Percentiles rank a stretch among this genome's conserved stretches.
Conservation (phyloP, 2,888 invertebrate genomes). For the Iphiclides podalirius region DNA sequence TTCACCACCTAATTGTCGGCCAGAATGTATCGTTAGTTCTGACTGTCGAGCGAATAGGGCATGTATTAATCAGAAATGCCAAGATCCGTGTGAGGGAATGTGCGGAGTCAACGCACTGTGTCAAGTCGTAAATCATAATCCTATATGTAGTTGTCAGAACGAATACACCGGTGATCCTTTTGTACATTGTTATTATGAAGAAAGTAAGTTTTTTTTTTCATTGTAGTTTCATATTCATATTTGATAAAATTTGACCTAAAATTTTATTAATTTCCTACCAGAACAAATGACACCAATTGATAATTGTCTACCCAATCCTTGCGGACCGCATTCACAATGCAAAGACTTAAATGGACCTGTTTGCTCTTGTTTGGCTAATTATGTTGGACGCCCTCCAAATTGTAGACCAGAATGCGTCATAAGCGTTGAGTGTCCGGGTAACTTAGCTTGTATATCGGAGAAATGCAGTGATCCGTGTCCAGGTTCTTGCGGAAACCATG, state of each 20-base stretch:
- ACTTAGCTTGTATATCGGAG: constrained; percentile 85
- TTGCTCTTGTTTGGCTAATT: constrained; percentile 87
- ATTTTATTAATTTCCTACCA: constrained; percentile 43
- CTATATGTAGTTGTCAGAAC: constrained; percentile 86
- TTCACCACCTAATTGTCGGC: constrained; percentile 87
- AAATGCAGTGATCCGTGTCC: constrained; percentile 87
- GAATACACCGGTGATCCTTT: constrained; percentile 89
- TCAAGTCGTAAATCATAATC: constrained; percentile 89
- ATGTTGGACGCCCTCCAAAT: constrained; percentile 88
- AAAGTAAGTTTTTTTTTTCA: constrained; percentile 75
- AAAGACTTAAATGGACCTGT: constrained; percentile 84
- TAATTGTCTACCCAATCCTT: constrained; percentile 86
- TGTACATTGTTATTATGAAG: constrained; percentile 82
- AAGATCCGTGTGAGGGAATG: constrained; percentile 87
- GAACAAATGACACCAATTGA: constrained; percentile 69
- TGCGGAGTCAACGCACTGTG: constrained; percentile 89
- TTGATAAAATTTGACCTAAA: constrained; percentile 3
- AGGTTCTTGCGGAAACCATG: constrained; percentile 87
- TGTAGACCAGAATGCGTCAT: constrained; percentile 88
- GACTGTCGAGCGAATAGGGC: constrained; percentile 88
- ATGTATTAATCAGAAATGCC: constrained; percentile 88
- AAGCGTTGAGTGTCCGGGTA: constrained; percentile 86
- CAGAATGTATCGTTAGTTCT: constrained; percentile 88
- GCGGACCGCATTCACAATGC: constrained; percentile 89
- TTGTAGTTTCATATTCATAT: neutral